Percentiles rank a stretch among this genome's conserved stretches.
phyloP scores from a whole-genome alignment of 2,888 invertebrate genomes.

The Brachyptera putata region DNA sequence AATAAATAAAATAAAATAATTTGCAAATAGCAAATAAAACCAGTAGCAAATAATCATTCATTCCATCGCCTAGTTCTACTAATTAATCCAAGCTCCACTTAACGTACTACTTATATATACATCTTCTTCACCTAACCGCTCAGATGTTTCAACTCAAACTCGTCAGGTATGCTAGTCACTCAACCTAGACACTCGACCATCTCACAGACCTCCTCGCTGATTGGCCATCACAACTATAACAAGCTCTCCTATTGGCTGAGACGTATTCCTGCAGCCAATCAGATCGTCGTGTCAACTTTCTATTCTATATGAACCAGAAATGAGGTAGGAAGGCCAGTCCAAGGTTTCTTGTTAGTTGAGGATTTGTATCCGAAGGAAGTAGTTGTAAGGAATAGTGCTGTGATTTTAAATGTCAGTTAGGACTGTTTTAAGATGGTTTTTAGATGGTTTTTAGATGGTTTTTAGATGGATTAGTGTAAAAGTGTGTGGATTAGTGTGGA shows the following conservation, averaged over 20 bases:
- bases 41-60: too few relatives aligned
- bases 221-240: background rate
- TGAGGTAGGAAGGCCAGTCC: conserved; percentile 29
- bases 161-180: background rate
- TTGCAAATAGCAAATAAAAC: too few relatives aligned
- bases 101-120: too few relatives aligned
- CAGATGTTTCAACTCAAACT: too few relatives aligned
- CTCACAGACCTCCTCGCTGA: background rate
- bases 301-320: conserved; percentile 26
- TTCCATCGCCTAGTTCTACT: too few relatives aligned
- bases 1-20: too few relatives aligned
- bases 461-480: background rate
- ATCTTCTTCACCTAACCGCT: too few relatives aligned
- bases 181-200: background rate
- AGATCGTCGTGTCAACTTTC: conserved; percentile 19
- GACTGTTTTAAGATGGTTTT: background rate
- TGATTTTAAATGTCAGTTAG: too few relatives aligned
- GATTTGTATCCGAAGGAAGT: too few relatives aligned
- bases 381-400: too few relatives aligned
- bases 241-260: conserved; percentile 23
- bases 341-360: conserved; percentile 23
- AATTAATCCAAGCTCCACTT: too few relatives aligned
- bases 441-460: background rate
- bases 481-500: background rate
- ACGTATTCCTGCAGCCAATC: conserved; percentile 14